Base-by-base conservation (phyloP, 2,888 invertebrate genomes). In the Acrobeloides nanus region DNA sequence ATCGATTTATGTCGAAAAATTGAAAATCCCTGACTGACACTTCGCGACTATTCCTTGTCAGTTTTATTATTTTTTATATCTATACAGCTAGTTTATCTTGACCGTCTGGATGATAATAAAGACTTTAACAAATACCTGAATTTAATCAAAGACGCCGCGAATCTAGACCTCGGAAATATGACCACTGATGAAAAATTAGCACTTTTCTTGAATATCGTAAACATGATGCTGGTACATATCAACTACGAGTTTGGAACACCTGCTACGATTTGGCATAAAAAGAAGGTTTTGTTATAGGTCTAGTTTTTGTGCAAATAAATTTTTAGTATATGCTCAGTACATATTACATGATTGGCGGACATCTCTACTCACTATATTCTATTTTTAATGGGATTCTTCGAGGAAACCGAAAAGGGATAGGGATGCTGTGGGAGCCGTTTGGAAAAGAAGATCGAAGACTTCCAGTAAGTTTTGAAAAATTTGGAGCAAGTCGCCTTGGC, bases 191-290 rank as follows among this genome's bases (percentile, higher is more conserved):
- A 77, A 57, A 73, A 74, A 46, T 53, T 78, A 20, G 76, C 79
- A 18, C 76, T 79, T 62, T 79, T 79, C 62, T 72, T 77, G 59
- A 79, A 79, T 59, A 64, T 79, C 32, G 78, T 78, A 63, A 79
- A 79, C 64, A 75, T 78, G 18, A 69, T 77, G 46, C 75, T 78
- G 12, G 74, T 79, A 42, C 79, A 79, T 68, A 77, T 76, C 41
- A 76, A 72, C 46, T 70, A 77, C 8, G 67, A 60, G 12, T 54
- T 59, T 26, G 79, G 79, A 8, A 72, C 75, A 6, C 76, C 77
- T 1, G 60, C 64, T 15, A 75, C 73, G 49, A 60, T 77, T 17
- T 77, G 76, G 77, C 76, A 76, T 46, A 62, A 76, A 42, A 74
- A 75, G 53, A 77, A 76, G 72, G 77, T 75, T 39, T n/a, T n/a